Base-by-base conservation (phyloP, 2,113 vertebrate species). In the Trogon surrucura region DNA sequence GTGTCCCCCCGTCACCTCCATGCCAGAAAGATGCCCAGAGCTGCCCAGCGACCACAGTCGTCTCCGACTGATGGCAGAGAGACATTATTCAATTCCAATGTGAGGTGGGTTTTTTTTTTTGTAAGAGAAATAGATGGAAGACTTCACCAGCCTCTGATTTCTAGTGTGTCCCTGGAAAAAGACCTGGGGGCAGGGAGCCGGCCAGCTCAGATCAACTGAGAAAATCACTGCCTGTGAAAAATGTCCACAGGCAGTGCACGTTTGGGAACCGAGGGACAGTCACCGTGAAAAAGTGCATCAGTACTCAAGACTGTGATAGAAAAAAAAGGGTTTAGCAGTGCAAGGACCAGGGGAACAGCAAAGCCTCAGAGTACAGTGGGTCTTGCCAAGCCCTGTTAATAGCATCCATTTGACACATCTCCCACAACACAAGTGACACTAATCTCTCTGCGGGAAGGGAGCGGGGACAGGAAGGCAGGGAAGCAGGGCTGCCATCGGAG, bases 161-260 rank as follows among this genome's bases (percentile, higher is more conserved):
- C 62, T 16, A 80, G 48, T 0, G 16, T 13, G 29, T 66, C 62
- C 71, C 86, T 18, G 2, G 66, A 82, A 93, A 74, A 91, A 71
- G 79, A 17, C 62, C 82, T 13, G 66, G 44, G 72, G 91, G 84
- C 23, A 80, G 44, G 51, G 84, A 86, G 78, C 10, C 27, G 19
- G 91, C 82, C 93, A 82, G 88, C 74, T 95, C 88, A 48, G 57
- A 95, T 95, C 91, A 82, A 44, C 29, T 11, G 82, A 92, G 83
- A 54, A 80, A 96, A 95, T 53, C 88, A 82, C 74, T 75, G 91
- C 88, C 88, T 80, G 94, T 92, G 88, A 96, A 73, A 89, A 95
- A 91, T 8, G 38, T 19, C 79, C 93, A 51, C 3, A 2, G 91
- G 85, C 93, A 88, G 85, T 3, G 1, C 2, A 0, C 3, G 16